A percentile compares a stretch with the other conserved stretches of the same genome.
These are phyloP conservation scores for Cataglyphis livida DNA, from an alignment of 2,888 invertebrate genomes.

Conservation along the genomic window DNA sequence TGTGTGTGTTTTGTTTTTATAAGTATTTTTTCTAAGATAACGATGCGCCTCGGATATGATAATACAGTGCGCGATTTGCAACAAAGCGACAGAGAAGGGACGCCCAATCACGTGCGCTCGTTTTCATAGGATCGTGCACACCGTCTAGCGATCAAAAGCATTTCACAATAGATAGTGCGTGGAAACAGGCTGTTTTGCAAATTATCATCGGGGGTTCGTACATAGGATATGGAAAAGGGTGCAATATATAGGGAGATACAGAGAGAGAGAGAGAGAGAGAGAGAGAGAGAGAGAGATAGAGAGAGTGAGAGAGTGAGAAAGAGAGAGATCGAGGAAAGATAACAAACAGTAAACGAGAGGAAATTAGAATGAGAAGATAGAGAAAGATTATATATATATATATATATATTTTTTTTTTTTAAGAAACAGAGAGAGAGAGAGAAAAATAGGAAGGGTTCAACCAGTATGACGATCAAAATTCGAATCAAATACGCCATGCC, in stretches of 20 bases:
- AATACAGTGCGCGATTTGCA: conserved; percentile 78
- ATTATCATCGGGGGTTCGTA: conserved; percentile 35
- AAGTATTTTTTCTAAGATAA: conserved; percentile 54
- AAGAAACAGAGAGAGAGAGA: conserved; percentile 35
- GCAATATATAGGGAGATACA: background rate
- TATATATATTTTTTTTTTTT: background rate
- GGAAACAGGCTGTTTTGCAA: conserved; percentile 57
- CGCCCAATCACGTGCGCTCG: conserved; percentile 85
- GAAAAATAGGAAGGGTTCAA: conserved; percentile 50
- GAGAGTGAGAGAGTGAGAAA: no score
- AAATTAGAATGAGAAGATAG: conserved; percentile 41
- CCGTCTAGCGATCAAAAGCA: conserved; percentile 83
- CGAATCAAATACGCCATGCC: conserved; percentile 33
- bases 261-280: background rate
- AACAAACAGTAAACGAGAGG: conserved; percentile 53
- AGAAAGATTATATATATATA: background rate
- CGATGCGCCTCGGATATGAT: conserved; percentile 62
- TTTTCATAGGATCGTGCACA: conserved; percentile 78
- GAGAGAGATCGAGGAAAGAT: background rate
- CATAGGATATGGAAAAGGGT: background rate
- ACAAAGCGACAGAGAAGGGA: conserved; percentile 85
- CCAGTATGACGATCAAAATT: conserved; percentile 44
- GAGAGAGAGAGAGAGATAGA: no score
- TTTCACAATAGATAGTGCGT: conserved; percentile 69
- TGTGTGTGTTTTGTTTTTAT: conserved; percentile 59